Evolutionary conservation across 1,140 invertebrate species (phyloP), one percentile per base, ranked within the genome.

Genomic region (Ostrea edulis): DNA sequence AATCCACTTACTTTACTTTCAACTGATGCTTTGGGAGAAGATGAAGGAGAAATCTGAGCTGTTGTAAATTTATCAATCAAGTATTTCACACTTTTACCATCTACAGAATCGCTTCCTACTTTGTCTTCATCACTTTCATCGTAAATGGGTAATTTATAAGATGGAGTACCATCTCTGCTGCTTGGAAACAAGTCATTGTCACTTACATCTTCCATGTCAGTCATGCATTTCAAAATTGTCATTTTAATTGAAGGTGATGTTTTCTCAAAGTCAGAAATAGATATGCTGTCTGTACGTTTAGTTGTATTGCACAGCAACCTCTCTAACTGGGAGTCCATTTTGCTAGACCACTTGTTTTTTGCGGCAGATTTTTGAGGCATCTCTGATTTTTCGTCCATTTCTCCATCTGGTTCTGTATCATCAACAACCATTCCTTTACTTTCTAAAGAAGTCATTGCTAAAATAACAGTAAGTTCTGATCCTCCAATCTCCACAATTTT

Each of bases 391-490:
- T 81, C 54, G 35, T 84, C 51, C 25, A 9, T 54, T 5, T 55
- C 87, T 22, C 88, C 89, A 85, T 87, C 89, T 58, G 51, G 71
- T 84, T 88, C 82, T 54, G 51, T 71, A 29, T 65, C 82, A 68
- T 52, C 83, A 55, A 8, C 51, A 35, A 81, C 52, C 51, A 29
- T 82, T 71, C 82, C 62, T 25, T 90, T 53, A 65, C 92, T 91
- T 87, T 92, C 93, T 53, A 93, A 77, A 53, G 90, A 83, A 22
- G 93, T 93, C 54, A 92, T 88, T 29, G 93, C 93, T 35, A 93
- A 86, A 22, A 90, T 93, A 14, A 93, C 92, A 14, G 92, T 89
- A 12, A 92, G 68, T 25, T 92, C 91, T 51, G 91, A 84, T 8
- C 93, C 93, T 81, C 82, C 82, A 53, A 93, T 92, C 83, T 87